Conservation (phyloP, 2,888 invertebrate species). For the Drosophila suboccidentalis region DNA sequence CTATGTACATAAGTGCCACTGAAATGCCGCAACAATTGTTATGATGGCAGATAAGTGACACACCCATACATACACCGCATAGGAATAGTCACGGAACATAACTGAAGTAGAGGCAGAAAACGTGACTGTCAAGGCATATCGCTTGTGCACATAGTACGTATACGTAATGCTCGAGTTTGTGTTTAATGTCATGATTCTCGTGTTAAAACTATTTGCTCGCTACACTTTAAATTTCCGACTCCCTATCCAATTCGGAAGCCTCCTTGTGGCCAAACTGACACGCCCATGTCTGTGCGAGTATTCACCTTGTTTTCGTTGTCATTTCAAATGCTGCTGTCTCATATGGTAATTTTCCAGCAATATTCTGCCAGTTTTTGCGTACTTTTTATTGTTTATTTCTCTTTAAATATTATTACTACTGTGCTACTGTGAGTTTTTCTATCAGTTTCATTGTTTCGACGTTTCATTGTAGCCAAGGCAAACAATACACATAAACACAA, state of each 20-base stretch:
- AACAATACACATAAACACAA: conserved; percentile 22
- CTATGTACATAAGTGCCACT: conserved; percentile 16
- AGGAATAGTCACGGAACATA: conserved; percentile 12
- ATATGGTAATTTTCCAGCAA: conserved; percentile 12
- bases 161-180: conserved; percentile 22
- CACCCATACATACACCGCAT: background rate
- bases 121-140: conserved; percentile 7
- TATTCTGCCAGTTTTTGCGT: conserved; percentile 2
- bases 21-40: conserved; percentile 36
- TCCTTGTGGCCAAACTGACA: background rate
- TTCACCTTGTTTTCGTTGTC: conserved; percentile 17
- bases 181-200: conserved; percentile 15
- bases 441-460: conserved; percentile 12
- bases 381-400: conserved; percentile 15
- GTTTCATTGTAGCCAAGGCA: conserved; percentile 18
- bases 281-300: background rate
- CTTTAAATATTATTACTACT: conserved; percentile 30
- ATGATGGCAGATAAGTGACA: conserved; percentile 13
- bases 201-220: conserved; percentile 8
- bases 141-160: conserved; percentile 24
- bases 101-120: conserved; percentile 4
- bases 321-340: background rate
- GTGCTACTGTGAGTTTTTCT: conserved; percentile 17
- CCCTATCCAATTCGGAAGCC: background rate
- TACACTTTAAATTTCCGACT: background rate